Evolutionary conservation across 2,113 vertebrate genomes (phyloP).

Genomic region (Galbula dea): DNA sequence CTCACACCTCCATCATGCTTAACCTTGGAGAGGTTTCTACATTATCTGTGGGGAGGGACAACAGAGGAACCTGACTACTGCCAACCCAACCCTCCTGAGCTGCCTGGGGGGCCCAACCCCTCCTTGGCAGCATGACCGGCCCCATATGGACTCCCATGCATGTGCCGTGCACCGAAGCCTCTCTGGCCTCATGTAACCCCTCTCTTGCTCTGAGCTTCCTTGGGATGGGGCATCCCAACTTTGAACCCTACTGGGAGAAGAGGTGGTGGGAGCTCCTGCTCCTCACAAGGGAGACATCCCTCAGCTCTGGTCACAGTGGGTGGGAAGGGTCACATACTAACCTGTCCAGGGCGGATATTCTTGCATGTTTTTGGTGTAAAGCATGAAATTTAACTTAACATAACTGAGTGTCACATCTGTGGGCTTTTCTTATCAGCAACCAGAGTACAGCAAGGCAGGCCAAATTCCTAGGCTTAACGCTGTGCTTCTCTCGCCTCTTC

Average conservation of each 20-base stretch:
- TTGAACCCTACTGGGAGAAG: background rate
- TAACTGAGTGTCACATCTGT: constrained; percentile 95
- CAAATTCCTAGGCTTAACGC: constrained; percentile 59
- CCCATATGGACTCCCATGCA: accelerated
- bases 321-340: constrained; percentile 32
- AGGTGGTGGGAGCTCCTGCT: background rate
- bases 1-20: background rate
- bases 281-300: background rate
- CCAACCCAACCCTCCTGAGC: background rate
- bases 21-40: background rate
- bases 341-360: constrained; percentile 41
- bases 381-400: constrained; percentile 82
- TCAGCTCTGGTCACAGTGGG: background rate
- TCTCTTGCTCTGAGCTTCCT: constrained; percentile 20
- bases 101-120: background rate
- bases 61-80: background rate
- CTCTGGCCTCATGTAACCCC: background rate
- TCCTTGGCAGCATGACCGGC: background rate
- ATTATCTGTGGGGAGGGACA: background rate
- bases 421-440: constrained; percentile 76
- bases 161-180: constrained; percentile 14
- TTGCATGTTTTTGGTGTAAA: constrained; percentile 74
- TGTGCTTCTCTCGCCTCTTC: constrained; percentile 60
- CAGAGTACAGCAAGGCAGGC: constrained; percentile 67
- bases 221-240: background rate